Conservation (phyloP, 2,888 invertebrate species). For the Alloplasta piceator region DNA sequence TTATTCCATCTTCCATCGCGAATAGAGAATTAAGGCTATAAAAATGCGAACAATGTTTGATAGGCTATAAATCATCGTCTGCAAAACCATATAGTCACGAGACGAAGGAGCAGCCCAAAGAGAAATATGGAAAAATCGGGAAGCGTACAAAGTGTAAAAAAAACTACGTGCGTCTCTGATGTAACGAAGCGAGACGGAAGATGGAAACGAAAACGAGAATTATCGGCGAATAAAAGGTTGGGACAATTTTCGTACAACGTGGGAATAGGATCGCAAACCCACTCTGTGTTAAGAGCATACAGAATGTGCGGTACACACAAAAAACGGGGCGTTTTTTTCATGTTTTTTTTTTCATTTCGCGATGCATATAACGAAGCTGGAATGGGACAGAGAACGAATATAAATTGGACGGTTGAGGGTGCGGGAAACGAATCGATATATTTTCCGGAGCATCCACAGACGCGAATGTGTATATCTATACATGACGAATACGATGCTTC, state of each 20-base stretch:
- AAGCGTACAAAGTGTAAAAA: not conserved
- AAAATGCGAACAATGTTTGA: conserved; percentile 24
- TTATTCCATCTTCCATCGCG: not conserved
- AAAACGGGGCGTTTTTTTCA: not conserved
- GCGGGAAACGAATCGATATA: conserved; percentile 49
- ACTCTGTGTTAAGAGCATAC: not conserved
- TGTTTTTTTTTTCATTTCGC: not conserved
- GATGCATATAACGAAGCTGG: not conserved
- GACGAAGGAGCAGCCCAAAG: not conserved
- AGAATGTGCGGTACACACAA: not conserved
- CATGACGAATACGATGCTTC: conserved; percentile 54
- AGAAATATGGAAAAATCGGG: not conserved
- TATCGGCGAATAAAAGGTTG: conserved; percentile 16
- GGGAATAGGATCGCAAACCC: not conserved
- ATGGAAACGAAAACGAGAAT: conserved; percentile 14
- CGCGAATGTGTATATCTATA: not conserved
- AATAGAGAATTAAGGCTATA: conserved; percentile 31
- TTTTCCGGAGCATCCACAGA: conserved; percentile 39
- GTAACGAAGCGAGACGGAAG: conserved; percentile 1
- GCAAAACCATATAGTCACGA: not conserved
- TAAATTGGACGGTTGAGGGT: conserved; percentile 20
- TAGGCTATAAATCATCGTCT: conserved; percentile 28
- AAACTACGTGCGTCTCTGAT: conserved; percentile 7
- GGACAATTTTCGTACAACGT: not conserved
- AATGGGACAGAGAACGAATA: conserved; percentile 10